phyloP scores from a whole-genome alignment of 1,140 invertebrate species.

The Nixonia krombeini region DNA sequence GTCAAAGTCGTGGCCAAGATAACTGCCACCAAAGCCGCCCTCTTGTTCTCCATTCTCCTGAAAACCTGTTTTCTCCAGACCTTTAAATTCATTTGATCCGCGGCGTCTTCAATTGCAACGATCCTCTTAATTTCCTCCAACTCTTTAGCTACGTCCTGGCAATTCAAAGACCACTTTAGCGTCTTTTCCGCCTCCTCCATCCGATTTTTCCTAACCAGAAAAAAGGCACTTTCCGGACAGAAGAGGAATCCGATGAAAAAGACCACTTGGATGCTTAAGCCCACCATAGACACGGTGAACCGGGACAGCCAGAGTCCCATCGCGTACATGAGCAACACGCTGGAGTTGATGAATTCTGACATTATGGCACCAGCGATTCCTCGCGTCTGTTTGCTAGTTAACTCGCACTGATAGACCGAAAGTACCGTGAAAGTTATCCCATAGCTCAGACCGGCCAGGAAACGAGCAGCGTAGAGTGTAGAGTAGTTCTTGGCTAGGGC shows the following conservation, averaged over 20 bases:
- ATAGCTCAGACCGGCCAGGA: slow-evolving; percentile 66
- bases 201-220: slow-evolving; percentile 56
- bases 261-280: slow-evolving; percentile 63
- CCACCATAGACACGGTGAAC: slow-evolving; percentile 59
- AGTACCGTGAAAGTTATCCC: slow-evolving; percentile 66
- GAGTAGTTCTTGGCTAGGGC: slow-evolving; percentile 52
- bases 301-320: slow-evolving; percentile 65
- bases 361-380: slow-evolving; percentile 74
- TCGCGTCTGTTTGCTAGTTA: slow-evolving; percentile 72
- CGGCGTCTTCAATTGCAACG: slow-evolving; percentile 69
- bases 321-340: slow-evolving; percentile 72
- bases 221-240: slow-evolving; percentile 69
- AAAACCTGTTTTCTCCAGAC: slow-evolving; percentile 70
- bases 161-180: slow-evolving; percentile 77
- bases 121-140: slow-evolving; percentile 75
- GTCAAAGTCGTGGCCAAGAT: slow-evolving; percentile 85
- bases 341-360: slow-evolving; percentile 73
- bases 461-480: slow-evolving; percentile 63
- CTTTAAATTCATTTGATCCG: slow-evolving; percentile 53
- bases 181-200: slow-evolving; percentile 72
- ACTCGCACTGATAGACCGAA: slow-evolving; percentile 76
- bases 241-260: slow-evolving; percentile 68
- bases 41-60: slow-evolving; percentile 72
- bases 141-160: slow-evolving; percentile 71
- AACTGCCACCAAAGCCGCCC: slow-evolving; percentile 77